Evolutionary conservation across 2,797 vertebrate species (phyloP).

Genomic region (Heterohyrax brucei): DNA sequence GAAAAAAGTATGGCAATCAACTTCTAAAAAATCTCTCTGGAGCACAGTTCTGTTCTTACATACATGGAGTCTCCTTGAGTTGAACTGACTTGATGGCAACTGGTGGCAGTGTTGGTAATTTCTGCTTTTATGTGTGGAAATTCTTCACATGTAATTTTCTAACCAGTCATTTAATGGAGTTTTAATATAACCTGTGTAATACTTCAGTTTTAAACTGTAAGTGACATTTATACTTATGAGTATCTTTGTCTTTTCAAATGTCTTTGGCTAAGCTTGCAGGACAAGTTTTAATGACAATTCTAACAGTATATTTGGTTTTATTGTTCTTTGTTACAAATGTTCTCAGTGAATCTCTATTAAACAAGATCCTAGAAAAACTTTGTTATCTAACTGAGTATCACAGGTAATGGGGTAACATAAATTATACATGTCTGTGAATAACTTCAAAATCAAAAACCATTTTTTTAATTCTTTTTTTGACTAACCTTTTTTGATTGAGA

Average conservation of each 20-base stretch:
- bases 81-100: background rate
- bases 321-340: background rate
- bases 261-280: background rate
- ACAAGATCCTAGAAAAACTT: background rate
- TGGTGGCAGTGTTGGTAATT: background rate
- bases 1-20: background rate
- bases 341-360: background rate
- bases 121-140: background rate
- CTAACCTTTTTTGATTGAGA: background rate
- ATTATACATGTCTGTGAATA: background rate
- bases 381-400: background rate
- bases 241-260: background rate
- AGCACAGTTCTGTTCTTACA: background rate
- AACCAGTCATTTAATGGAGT: background rate
- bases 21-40: background rate
- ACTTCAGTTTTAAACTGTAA: background rate
- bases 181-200: background rate
- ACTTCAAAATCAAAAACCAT: background rate
- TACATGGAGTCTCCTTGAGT: background rate
- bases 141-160: background rate
- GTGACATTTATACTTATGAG: background rate
- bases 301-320: background rate
- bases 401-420: background rate
- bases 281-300: background rate
- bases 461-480: background rate